Evolutionary conservation across 2,888 invertebrate genomes (phyloP).

Genomic region (Trissoscelio sp.): DNA sequence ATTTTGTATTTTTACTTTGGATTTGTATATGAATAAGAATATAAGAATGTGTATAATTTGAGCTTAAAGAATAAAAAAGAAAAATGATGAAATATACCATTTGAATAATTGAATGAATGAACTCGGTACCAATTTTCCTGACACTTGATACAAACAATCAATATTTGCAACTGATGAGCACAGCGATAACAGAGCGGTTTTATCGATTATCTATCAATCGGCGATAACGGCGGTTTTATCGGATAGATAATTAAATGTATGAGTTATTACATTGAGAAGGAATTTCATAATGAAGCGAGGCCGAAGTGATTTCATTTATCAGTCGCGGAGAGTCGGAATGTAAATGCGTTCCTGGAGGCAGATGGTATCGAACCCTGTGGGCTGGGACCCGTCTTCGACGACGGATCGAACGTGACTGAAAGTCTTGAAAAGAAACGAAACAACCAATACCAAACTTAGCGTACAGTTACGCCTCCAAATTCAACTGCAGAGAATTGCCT

Average conservation of each 20-base stretch:
- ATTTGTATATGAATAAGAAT: no score
- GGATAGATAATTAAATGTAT: constrained; percentile 33
- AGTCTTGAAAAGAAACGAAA: not conserved
- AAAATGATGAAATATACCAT: not conserved
- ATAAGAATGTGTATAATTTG: no score
- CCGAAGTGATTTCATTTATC: constrained; percentile 26
- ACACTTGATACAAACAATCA: not conserved
- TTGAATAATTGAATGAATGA: no score
- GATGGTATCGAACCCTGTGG: constrained; percentile 34
- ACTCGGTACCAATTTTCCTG: no score
- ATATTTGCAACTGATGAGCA: constrained; percentile 15
- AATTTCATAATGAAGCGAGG: constrained; percentile 57
- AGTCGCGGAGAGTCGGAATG: constrained; percentile 29
- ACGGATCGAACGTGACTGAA: constrained; percentile 59
- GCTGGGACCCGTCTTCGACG: constrained; percentile 39
- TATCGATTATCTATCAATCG: constrained; percentile 25
- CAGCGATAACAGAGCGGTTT: constrained; percentile 19
- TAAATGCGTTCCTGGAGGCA: constrained; percentile 30
- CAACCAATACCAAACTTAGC: no score
- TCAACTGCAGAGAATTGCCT: constrained; percentile 11
- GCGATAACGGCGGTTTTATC: constrained; percentile 27
- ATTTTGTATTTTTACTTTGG: no score
- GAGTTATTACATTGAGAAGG: constrained; percentile 51
- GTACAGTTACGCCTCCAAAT: constrained; percentile 58
- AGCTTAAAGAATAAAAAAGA: not conserved